Evolutionary conservation across 2,797 vertebrate genomes (phyloP).

Genomic region (Falco peregrinus): DNA sequence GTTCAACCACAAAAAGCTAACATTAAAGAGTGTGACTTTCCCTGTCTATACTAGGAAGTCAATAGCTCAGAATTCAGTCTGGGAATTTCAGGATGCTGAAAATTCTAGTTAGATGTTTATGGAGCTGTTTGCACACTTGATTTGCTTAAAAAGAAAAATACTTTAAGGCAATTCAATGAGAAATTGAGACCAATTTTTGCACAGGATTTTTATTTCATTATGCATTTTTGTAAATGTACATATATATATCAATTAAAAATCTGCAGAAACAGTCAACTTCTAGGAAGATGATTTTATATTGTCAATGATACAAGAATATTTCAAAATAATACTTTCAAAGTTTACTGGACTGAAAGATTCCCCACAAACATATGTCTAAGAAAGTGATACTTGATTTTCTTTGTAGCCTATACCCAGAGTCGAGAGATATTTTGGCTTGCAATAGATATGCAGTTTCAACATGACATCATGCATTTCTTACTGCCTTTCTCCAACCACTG

Average conservation of each 20-base stretch:
- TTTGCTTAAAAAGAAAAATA: neutral
- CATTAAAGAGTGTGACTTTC: neutral
- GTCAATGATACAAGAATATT: neutral
- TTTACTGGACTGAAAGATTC: neutral
- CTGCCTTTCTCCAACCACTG: neutral
- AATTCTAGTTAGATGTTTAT: neutral
- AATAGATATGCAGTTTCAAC: neutral
- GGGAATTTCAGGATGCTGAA: neutral
- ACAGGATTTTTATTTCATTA: neutral
- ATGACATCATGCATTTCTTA: neutral
- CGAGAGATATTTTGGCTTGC: neutral
- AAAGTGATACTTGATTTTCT: neutral
- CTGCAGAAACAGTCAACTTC: neutral
- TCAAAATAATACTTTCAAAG: neutral
- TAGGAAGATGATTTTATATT: neutral
- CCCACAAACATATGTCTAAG: neutral
- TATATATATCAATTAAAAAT: too few relatives aligned
- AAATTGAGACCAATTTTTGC: neutral
- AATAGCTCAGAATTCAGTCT: neutral
- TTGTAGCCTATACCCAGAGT: neutral
- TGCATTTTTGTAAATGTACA: neutral
- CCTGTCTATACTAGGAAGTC: neutral
- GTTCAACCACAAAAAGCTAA: neutral
- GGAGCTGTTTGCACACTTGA: neutral
- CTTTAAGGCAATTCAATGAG: neutral